Evolutionary conservation across 2,113 vertebrate species (phyloP).

Genomic region (Ornithorhynchus anatinus): DNA sequence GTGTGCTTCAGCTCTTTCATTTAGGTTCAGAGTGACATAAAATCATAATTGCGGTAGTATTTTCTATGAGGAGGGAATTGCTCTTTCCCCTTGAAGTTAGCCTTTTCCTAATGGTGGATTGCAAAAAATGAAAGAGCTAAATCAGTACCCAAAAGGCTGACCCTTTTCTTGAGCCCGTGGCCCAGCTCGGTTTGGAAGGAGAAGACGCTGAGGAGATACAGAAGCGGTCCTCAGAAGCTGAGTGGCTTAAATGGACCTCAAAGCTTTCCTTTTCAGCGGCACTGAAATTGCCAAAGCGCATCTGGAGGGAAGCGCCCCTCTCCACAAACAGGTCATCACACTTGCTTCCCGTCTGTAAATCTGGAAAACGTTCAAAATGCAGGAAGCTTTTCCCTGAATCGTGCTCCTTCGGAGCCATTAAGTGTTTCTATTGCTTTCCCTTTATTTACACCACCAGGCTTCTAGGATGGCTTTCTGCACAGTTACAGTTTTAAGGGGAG

Average conservation of each 20-base stretch:
- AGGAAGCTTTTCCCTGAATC: not conserved
- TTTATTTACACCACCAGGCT: not conserved
- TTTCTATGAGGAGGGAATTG: constrained; percentile 19
- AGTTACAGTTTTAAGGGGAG: constrained; percentile 21
- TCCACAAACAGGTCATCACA: not conserved
- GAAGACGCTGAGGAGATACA: too few relatives aligned
- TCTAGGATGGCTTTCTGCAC: not conserved
- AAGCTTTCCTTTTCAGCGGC: too few relatives aligned
- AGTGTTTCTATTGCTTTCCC: not conserved
- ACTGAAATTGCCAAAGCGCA: too few relatives aligned
- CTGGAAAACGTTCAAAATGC: not conserved
- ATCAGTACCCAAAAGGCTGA: too few relatives aligned
- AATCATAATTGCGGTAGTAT: constrained; percentile 54
- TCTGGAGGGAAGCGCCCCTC: too few relatives aligned
- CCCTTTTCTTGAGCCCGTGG: too few relatives aligned
- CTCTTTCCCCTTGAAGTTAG: constrained; percentile 15
- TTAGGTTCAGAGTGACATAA: constrained; percentile 33
- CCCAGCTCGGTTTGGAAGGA: too few relatives aligned
- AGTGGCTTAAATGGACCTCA: too few relatives aligned
- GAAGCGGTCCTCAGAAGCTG: too few relatives aligned
- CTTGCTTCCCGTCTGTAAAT: not conserved
- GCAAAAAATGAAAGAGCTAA: too few relatives aligned
- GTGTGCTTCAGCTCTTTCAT: constrained; percentile 41
- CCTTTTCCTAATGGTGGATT: constrained; percentile 16
- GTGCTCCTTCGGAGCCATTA: not conserved